Conservation (phyloP, 2,797 vertebrate genomes). For the Dromococcyx pavoninus region DNA sequence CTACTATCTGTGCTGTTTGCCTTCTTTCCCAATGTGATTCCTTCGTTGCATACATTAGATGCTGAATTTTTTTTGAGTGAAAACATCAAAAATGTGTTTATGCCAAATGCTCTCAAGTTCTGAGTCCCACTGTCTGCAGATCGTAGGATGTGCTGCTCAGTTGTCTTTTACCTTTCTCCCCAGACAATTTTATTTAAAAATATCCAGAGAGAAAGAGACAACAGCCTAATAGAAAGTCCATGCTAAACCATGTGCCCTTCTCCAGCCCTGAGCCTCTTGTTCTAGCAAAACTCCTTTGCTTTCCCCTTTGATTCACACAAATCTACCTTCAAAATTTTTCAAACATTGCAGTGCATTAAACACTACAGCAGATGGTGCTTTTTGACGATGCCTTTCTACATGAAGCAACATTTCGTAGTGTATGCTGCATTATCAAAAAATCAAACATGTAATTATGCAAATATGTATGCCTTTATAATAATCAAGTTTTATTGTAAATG, state of each 20-base stretch:
- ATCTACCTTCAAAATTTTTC: conserved; percentile 70
- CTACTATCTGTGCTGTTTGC: not conserved
- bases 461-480: conserved; percentile 88
- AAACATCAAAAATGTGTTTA: conserved; percentile 8
- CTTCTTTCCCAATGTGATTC: conserved; percentile 6
- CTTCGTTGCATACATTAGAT: not conserved
- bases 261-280: conserved; percentile 30
- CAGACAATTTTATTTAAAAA: conserved; percentile 33
- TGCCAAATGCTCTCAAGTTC: not conserved
- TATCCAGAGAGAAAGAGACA: not conserved
- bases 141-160: not conserved
- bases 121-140: conserved; percentile 4
- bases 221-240: not conserved
- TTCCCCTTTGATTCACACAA: conserved; percentile 68
- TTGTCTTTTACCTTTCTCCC: not conserved
- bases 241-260: not conserved
- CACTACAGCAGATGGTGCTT: conserved; percentile 85
- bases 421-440: conserved; percentile 83
- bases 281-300: conserved; percentile 57
- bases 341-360: conserved; percentile 77
- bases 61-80: not conserved
- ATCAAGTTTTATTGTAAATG: conserved; percentile 90
- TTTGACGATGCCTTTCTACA: conserved; percentile 79
- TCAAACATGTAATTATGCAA: conserved; percentile 89
- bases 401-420: conserved; percentile 79